Evolutionary conservation across 2,113 vertebrate species (phyloP).

Genomic region (Tupaia tana): DNA sequence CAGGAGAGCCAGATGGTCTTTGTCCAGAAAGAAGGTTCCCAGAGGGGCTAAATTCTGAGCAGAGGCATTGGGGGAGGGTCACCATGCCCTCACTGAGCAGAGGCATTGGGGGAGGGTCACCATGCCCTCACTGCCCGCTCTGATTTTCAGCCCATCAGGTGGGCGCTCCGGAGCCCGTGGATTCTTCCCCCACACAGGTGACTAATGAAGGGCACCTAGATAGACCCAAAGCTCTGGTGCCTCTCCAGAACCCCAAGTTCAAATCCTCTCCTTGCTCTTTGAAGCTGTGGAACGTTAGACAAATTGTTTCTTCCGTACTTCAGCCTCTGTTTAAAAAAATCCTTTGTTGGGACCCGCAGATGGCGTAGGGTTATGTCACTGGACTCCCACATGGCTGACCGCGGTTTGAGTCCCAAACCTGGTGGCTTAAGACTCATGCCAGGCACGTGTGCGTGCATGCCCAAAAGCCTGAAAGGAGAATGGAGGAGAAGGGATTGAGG

Average conservation of each 20-base stretch:
- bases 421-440: too few relatives aligned
- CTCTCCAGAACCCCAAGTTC: background rate
- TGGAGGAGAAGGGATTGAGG: too few relatives aligned
- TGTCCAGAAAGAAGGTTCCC: slow-evolving; percentile 12
- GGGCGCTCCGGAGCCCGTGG: background rate
- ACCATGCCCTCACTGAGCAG: too few relatives aligned
- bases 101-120: background rate
- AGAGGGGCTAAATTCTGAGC: background rate
- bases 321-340: background rate
- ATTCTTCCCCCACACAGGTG: background rate
- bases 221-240: background rate
- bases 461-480: too few relatives aligned
- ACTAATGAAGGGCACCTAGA: background rate
- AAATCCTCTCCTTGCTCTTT: background rate
- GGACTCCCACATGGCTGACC: too few relatives aligned
- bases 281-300: background rate
- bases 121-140: too few relatives aligned
- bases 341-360: background rate
- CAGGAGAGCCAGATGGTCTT: slow-evolving; percentile 4
- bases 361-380: too few relatives aligned
- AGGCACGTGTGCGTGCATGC: too few relatives aligned
- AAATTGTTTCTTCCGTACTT: background rate
- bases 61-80: background rate
- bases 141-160: background rate
- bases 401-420: too few relatives aligned